Base-by-base conservation (phyloP, 2,888 invertebrate genomes). In the Onchidella celtica region DNA sequence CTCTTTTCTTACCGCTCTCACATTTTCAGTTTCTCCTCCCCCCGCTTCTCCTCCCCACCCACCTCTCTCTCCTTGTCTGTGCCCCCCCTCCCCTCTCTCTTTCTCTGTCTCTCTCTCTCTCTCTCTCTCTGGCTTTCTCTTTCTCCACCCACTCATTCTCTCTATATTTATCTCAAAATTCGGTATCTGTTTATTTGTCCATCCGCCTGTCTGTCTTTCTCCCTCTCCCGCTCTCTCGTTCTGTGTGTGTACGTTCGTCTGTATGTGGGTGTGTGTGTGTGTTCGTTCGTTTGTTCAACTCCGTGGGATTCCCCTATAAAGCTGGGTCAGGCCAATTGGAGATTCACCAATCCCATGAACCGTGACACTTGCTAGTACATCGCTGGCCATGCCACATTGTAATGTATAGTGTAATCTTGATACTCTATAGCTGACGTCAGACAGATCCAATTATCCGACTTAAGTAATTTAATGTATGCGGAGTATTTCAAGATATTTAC, bases 171-270 rank as follows among this genome's bases (percentile, higher is more conserved):
- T 47, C 47, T 47, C 47, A n/a, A n/a, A n/a, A n/a, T n/a, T n/a
- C 17, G 6, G 6, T 47, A 6, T 47, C 47, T 47, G 9, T 47
- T 17, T 69, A 34, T 38, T n/a, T 34, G 21, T 38, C 69, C 2
- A 2, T 69, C 40, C 36, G 1, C 36, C 69, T 38, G 3, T 27
- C 27, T 38, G 24, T 29, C 57, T 47, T 32, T 32, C 9, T 17
- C 17, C 29, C 32, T 73, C 29, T 57, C 24, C 55, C 24, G 14
- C 32, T 24, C 57, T 55, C 24, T 4, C 14, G 24, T 72, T 72
- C 29, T 72, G 72, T 72, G 55, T 47, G 72, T 73, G 57, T 73
- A 34, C 57, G 57, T 73, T 55, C 29, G 34, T 66, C 29, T 66
- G 34, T 66, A 32, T 66, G 29, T 66, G 66, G 14, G 66, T 66